phyloP scores from a whole-genome alignment of 1,140 invertebrate species.

The Ips nitidus region DNA sequence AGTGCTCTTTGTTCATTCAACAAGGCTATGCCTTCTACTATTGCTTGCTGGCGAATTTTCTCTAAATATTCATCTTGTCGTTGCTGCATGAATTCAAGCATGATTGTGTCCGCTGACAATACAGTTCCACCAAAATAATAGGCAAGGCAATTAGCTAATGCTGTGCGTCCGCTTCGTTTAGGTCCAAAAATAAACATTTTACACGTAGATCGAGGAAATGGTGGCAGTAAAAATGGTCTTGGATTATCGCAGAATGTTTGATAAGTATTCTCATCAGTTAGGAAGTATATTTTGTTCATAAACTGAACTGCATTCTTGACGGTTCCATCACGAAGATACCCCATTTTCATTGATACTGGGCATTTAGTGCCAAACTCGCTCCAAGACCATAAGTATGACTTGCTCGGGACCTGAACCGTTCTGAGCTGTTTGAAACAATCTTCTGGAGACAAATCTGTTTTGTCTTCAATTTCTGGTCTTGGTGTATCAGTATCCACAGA shows the following conservation, averaged over 20 bases:
- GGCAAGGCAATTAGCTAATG: conserved; percentile 48
- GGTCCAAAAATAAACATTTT: conserved; percentile 55
- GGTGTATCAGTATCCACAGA: conserved; percentile 32
- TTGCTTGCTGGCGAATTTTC: conserved; percentile 48
- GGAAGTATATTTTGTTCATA: conserved; percentile 61
- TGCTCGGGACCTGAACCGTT: conserved; percentile 39
- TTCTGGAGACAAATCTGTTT: conserved; percentile 37
- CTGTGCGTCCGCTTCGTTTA: conserved; percentile 50
- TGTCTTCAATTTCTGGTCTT: conserved; percentile 28
- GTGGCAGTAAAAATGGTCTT: conserved; percentile 55
- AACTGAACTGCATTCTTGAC: conserved; percentile 58
- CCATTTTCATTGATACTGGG: conserved; percentile 59
- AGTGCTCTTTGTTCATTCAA: conserved; percentile 30
- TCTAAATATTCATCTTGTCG: conserved; percentile 50
- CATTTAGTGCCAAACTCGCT: conserved; percentile 61
- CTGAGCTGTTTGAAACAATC: conserved; percentile 47
- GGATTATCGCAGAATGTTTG: conserved; percentile 60
- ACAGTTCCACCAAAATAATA: conserved; percentile 46
- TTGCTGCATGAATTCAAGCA: conserved; percentile 46
- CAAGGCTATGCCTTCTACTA: conserved; percentile 44
- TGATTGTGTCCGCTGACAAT: conserved; percentile 47
- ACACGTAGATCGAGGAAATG: conserved; percentile 50
- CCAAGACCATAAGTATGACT: conserved; percentile 50
- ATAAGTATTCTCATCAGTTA: conserved; percentile 54
- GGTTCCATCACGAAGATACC: conserved; percentile 52